phyloP scores from a whole-genome alignment of 2,113 vertebrate species.

The Climacteris rufus region DNA sequence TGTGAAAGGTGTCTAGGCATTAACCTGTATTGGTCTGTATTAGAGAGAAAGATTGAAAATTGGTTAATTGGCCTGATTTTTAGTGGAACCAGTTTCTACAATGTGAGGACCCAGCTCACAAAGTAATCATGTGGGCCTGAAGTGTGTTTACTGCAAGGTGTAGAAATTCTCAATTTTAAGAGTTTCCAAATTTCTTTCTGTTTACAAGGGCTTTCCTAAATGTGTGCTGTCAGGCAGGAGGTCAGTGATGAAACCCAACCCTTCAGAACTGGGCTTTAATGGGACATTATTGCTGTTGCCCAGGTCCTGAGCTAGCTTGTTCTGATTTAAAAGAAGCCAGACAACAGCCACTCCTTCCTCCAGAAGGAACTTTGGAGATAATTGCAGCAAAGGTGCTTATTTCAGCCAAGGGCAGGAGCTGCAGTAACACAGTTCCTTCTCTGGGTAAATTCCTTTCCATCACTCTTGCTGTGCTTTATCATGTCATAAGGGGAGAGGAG shows the following conservation, averaged over 20 bases:
- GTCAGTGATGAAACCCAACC: background rate
- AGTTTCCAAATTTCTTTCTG: background rate
- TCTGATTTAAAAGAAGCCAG: background rate
- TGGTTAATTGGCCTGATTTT: background rate
- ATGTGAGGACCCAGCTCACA: background rate
- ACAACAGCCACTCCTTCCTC: background rate
- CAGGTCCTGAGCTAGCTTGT: background rate
- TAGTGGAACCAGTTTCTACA: background rate
- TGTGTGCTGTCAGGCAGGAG: background rate
- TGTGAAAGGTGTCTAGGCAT: background rate
- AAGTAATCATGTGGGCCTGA: background rate
- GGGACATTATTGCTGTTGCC: background rate
- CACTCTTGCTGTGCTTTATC: background rate
- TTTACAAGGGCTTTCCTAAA: slow-evolving; percentile 8
- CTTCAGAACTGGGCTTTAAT: background rate
- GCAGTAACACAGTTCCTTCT: background rate
- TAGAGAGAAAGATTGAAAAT: background rate
- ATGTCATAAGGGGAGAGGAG: background rate
- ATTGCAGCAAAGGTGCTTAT: background rate
- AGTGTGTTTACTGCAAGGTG: background rate
- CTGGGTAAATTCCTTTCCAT: background rate
- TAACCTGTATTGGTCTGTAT: background rate
- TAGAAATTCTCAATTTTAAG: background rate
- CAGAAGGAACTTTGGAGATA: background rate
- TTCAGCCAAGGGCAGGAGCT: background rate